Base-by-base conservation (phyloP, 2,888 invertebrate genomes). In the Malachius bipustulatus region DNA sequence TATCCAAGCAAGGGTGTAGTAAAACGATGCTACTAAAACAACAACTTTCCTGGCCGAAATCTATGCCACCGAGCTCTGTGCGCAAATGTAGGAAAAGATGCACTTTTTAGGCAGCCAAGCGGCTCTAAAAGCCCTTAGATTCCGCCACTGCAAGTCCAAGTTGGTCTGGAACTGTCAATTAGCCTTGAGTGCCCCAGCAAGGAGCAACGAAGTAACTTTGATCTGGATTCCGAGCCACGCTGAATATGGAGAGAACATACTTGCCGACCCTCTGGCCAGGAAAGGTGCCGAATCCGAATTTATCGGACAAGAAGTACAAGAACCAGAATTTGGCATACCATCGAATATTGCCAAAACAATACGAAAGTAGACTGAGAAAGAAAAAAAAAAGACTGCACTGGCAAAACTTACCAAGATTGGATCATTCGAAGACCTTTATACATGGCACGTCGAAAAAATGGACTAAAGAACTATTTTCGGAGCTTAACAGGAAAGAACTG, bases 211-310 rank as follows among this genome's bases (percentile, higher is more conserved):
- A n/a, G 24, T 19, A 6, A 19, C 24, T n/a, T 19, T 19, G 6
- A 19, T 19, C 24, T 19, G 24, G 24, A n/a, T 19, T 19, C 24
- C 24, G 24, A n/a, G 24, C n/a, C 24, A 19, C n/a, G n/a, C n/a
- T 6, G 24, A n/a, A n/a, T 6, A 8, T n/a, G 6, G n/a, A 19
- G 24, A n/a, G 6, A 19, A 19, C n/a, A n/a, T 8, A 19, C 6
- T 8, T 8, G 24, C 24, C n/a, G 24, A 19, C 6, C 6, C 6
- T 19, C 24, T 19, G 6, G 24, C 24, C 6, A 19, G n/a, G 24
- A 19, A n/a, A 19, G 6, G 24, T 6, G 6, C 24, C 6, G 24
- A 6, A 19, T 6, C 6, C 6, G 6, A 6, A 19, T 19, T 19
- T 19, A 19, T 19, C 6, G 24, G 24, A 19, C 24, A 6, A 19